Base-by-base conservation (phyloP, 2,888 invertebrate species). In the Alloscopus bannaensis region DNA sequence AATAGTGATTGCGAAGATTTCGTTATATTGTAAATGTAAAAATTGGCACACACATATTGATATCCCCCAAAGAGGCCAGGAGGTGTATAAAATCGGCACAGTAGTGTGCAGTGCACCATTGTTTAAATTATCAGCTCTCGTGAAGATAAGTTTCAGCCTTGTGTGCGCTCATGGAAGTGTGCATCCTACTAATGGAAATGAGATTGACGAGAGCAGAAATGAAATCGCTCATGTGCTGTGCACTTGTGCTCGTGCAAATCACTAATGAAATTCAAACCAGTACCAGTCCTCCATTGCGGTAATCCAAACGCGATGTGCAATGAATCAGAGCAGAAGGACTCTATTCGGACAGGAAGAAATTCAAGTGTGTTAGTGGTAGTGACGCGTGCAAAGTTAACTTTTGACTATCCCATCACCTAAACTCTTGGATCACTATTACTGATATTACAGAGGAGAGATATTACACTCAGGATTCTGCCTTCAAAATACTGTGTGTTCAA, bases 71-170 rank as follows among this genome's bases (percentile, higher is more conserved):
- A n/a, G n/a, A n/a, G n/a, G n/a, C n/a, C n/a, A n/a, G n/a, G n/a
- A n/a, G n/a, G n/a, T n/a, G n/a, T n/a, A n/a, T n/a, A n/a, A n/a
- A n/a, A n/a, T n/a, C n/a, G n/a, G n/a, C n/a, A n/a, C n/a, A n/a
- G n/a, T n/a, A n/a, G n/a, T n/a, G n/a, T n/a, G 3, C 3, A n/a
- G 60, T 50, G 26, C 13, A 62, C 60, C 52, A 68, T 76, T 68
- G 68, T 69, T 76, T 69, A n/a, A 57, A n/a, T 76, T 69, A 60
- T 0, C 18, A 18, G 47, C 47, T 47, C 47, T 8, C 6, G 3
- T 3, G 47, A n/a, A n/a, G 69, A 69, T 69, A 76, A 76, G 76
- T 16, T 3, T 69, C n/a, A 69, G 69, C 76, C 76, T 76, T 76
- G 76, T 76, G 62, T 22, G 18, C 13, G 36, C n/a, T n/a, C n/a